Evolutionary conservation across 2,888 invertebrate genomes (phyloP), one percentile per base, ranked within the genome.

Genomic region (Amphiduros pacificus): DNA sequence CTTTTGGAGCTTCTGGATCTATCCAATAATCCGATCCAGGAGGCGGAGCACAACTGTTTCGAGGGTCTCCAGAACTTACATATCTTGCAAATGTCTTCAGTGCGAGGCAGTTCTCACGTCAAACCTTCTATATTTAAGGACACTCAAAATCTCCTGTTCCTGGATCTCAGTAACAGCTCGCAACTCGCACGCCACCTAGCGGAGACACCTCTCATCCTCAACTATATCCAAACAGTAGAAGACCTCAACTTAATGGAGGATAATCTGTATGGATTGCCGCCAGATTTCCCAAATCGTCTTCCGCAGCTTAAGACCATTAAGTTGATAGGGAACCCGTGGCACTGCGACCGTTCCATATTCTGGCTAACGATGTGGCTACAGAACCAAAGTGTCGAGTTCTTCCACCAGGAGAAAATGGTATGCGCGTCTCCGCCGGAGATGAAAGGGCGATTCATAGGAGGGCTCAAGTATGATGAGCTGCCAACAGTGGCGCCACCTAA

Each of bases 291-390:
- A 54, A 87, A 88, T 74, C 87, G 88, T 76, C 85, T 92, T 67
- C 89, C 89, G 0, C 88, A 90, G 75, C 79, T 92, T 55, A 87
- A 87, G 70, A 85, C 86, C 24, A 80, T 92, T 53, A 86, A 88
- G 71, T 79, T 92, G 61, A 86, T 87, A 60, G 89, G 88, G 4
- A 92, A 92, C 78, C 85, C 86, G 27, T 87, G 91, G 82, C 88
- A 89, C 74, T 92, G 92, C 78, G 77, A 81, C 61, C 68, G 72
- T 11, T 74, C 76, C 26, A 71, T 83, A 41, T 65, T 74, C 54
- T 83, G 82, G 82, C 66, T 84, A 62, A 70, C 74, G 26, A 71
- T 75, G 32, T 91, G 91, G 91, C 86, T 91, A 84, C 41, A 63
- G 6, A 85, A 84, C 41, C 80, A 84, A 28, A 85, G 85, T 64